Conservation (phyloP, 2,797 vertebrate species). For the Malacoraja senta region DNA sequence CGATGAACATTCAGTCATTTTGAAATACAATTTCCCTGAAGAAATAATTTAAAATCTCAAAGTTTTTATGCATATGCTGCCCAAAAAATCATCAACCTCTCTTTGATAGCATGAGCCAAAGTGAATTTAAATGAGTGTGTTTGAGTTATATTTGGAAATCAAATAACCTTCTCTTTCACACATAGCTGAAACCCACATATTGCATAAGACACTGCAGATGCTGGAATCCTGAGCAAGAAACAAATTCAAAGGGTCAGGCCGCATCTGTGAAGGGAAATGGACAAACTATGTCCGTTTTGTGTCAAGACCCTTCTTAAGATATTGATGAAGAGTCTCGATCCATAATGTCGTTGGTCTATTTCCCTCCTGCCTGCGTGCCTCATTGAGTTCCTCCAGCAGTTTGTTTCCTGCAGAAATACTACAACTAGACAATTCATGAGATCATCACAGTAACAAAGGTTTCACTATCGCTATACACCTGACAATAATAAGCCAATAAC, state of each 20-base stretch:
- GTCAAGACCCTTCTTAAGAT: no score
- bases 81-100: background rate
- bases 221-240: no score
- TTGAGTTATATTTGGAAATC: conserved; percentile 8
- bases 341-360: no score
- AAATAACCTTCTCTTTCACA: background rate
- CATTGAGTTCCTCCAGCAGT: no score
- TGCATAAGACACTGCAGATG: no score
- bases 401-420: background rate
- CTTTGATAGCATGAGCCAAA: background rate
- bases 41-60: background rate
- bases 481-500: no score
- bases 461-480: no score
- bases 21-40: background rate
- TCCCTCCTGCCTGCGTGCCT: no score
- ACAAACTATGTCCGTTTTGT: no score
- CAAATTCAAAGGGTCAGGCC: no score
- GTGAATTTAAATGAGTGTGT: background rate
- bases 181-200: background rate
- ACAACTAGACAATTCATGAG: background rate
- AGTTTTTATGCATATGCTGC: background rate
- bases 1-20: background rate
- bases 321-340: no score
- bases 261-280: no score
- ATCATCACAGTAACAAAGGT: background rate